A percentile compares a stretch with the other conserved stretches of the same genome.
Evolutionary conservation across 1,140 invertebrate genomes (phyloP).

Genomic region (Oncopeltus fasciatus): DNA sequence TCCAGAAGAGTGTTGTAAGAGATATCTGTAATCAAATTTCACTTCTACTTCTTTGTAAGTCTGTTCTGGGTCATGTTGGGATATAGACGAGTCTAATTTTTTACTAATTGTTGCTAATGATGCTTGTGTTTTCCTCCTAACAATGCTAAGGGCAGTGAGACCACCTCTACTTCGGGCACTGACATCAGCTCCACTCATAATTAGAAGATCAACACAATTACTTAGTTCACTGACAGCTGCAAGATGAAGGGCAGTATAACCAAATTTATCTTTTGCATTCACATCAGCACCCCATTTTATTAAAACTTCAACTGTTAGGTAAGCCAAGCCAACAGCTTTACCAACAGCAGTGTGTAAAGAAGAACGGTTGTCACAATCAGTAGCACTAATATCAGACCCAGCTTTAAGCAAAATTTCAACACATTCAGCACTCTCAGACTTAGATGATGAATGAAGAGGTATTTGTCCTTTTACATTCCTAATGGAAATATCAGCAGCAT

Average conservation of each 20-base stretch:
- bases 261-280: slow-evolving; percentile 72
- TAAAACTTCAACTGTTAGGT: slow-evolving; percentile 55
- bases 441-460: slow-evolving; percentile 57
- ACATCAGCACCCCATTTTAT: slow-evolving; percentile 66
- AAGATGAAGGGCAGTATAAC: slow-evolving; percentile 76
- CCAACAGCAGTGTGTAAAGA: slow-evolving; percentile 62
- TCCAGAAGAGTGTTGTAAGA: slow-evolving; percentile 60
- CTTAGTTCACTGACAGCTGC: slow-evolving; percentile 73
- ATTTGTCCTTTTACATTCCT: slow-evolving; percentile 63
- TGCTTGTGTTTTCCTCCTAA: slow-evolving; percentile 65
- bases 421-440: slow-evolving; percentile 59
- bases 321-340: slow-evolving; percentile 54
- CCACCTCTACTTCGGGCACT: slow-evolving; percentile 70
- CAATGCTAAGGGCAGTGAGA: slow-evolving; percentile 63
- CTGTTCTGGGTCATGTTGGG: slow-evolving; percentile 58
- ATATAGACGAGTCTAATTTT: slow-evolving; percentile 61
- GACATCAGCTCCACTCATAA: slow-evolving; percentile 69
- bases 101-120: slow-evolving; percentile 59
- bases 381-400: slow-evolving; percentile 53
- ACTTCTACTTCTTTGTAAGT: slow-evolving; percentile 63
- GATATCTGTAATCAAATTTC: slow-evolving; percentile 62
- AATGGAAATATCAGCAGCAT: slow-evolving; percentile 50
- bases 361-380: slow-evolving; percentile 61
- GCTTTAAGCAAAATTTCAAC: slow-evolving; percentile 58
- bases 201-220: slow-evolving; percentile 63